Conservation (phyloP, 2,113 vertebrate species). For the Struthidea cinerea region DNA sequence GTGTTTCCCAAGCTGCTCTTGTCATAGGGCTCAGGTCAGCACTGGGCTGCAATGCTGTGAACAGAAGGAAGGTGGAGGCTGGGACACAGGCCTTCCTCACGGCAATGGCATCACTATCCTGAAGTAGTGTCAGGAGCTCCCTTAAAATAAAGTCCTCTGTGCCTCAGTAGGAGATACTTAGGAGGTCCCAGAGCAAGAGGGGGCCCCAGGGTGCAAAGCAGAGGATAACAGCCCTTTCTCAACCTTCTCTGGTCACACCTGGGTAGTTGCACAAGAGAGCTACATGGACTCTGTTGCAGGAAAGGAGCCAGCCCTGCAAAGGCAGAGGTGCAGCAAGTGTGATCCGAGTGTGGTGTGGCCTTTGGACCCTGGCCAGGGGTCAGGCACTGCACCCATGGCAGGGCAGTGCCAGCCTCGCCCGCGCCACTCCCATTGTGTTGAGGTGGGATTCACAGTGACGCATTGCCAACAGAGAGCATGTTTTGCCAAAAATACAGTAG, state of each 20-base stretch:
- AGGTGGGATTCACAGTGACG: fast-evolving
- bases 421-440: fast-evolving
- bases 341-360: background rate
- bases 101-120: background rate
- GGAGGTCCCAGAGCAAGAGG: background rate
- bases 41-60: background rate
- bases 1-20: background rate
- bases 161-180: background rate
- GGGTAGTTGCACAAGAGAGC: background rate
- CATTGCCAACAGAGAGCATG: fast-evolving
- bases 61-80: background rate
- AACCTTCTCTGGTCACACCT: background rate
- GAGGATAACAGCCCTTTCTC: background rate
- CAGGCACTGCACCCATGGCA: fast-evolving
- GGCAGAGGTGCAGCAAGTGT: fast-evolving
- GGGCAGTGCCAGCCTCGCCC: background rate
- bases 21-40: background rate
- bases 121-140: background rate
- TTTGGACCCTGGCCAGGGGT: background rate
- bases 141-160: background rate
- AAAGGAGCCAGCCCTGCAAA: background rate
- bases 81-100: background rate
- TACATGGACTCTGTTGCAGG: fast-evolving
- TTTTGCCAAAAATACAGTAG: background rate
- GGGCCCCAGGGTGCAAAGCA: background rate